These are phyloP conservation scores for Chymomyza procnemis DNA, from an alignment of 2,888 invertebrate genomes.

Conservation along the genomic window DNA sequence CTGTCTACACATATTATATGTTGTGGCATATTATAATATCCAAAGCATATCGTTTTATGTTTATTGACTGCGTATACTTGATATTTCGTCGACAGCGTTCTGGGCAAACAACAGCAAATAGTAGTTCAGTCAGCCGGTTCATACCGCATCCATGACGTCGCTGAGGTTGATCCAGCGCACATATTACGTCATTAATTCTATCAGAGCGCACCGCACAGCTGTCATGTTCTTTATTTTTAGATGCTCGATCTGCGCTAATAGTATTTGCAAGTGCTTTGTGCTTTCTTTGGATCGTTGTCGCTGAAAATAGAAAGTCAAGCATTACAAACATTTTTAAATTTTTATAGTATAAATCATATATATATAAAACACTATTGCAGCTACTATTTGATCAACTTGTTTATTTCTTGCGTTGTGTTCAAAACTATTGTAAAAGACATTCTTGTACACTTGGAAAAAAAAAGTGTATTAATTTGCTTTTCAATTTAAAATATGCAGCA, in stretches of 20 bases:
- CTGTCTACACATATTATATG: not conserved
- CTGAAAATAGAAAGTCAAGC: constrained; percentile 62
- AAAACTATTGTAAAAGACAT: too few species aligned
- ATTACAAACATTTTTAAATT: constrained; percentile 18
- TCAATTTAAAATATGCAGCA: too few species aligned
- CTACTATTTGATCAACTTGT: too few species aligned
- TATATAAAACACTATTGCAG: not conserved
- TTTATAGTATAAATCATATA: too few species aligned
- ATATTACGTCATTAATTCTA: constrained; percentile 47
- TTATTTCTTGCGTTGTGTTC: too few species aligned
- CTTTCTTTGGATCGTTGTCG: constrained; percentile 60
- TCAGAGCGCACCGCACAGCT: constrained; percentile 40
- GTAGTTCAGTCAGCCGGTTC: constrained; percentile 24
- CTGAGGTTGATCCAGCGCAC: constrained; percentile 7
- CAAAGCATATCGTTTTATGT: constrained; percentile 15
- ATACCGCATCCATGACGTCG: constrained; percentile 56
- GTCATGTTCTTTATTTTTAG: constrained; percentile 70
- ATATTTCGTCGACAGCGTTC: constrained; percentile 20
- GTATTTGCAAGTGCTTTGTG: constrained; percentile 71
- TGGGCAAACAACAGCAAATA: not conserved
- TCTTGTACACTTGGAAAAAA: too few species aligned
- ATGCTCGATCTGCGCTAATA: constrained; percentile 45
- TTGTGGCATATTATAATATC: constrained; percentile 4
- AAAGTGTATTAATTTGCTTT: too few species aligned
- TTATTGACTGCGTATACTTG: constrained; percentile 46